phyloP scores from a whole-genome alignment of 2,113 vertebrate genomes.

The Pipra filicauda region DNA sequence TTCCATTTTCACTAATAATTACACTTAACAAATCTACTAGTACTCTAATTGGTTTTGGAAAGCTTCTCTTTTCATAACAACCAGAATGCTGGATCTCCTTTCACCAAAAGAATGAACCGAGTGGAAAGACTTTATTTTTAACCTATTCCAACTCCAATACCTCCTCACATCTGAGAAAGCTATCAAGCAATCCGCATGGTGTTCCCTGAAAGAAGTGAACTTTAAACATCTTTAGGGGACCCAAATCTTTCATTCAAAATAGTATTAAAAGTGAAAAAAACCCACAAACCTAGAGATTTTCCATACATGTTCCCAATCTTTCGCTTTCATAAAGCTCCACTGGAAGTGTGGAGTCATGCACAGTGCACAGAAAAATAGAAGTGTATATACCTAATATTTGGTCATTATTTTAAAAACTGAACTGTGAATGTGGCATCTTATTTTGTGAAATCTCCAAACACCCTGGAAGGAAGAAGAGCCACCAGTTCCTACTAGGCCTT shows the following conservation, averaged over 20 bases:
- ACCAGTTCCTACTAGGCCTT: neutral
- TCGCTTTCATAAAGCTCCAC: neutral
- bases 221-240: neutral
- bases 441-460: neutral
- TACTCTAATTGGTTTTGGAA: neutral
- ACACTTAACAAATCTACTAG: neutral
- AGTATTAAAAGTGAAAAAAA: neutral
- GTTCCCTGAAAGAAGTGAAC: neutral
- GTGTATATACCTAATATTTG: neutral
- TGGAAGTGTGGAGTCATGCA: neutral
- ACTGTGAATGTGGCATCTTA: neutral
- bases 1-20: neutral
- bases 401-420: neutral
- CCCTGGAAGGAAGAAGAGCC: neutral
- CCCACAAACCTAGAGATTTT: neutral
- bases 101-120: neutral
- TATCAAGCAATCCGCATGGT: neutral
- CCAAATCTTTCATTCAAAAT: neutral
- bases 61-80: neutral
- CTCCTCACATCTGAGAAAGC: slow-evolving; percentile 19
- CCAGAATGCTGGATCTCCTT: neutral
- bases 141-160: neutral
- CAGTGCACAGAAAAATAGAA: neutral
- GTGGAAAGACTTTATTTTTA: slow-evolving; percentile 21
- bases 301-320: neutral